Evolutionary conservation across 2,888 invertebrate species (phyloP), one percentile per base, ranked within the genome.

Genomic region (Ypsolopha scabrella): DNA sequence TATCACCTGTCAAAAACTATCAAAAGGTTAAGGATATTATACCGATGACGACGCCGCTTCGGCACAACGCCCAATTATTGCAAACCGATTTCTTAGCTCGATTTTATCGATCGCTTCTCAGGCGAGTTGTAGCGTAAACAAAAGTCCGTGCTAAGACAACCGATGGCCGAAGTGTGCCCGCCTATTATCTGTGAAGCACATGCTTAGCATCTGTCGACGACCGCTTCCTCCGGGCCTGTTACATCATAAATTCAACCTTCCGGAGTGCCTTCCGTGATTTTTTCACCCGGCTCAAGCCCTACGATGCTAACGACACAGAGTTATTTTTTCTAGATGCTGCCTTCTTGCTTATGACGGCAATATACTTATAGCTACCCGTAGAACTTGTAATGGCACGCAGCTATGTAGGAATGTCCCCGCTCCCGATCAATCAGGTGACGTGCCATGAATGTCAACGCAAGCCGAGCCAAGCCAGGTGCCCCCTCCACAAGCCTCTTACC

Each of bases 221-320:
- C 39, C 60, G 68, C 75, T 75, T 83, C 85, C 85, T 80, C 80
- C 72, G 64, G 60, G 73, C 70, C 69, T 73, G 78, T 75, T 75
- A 72, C 71, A 75, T 80, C 82, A 83, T 82, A 86, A 82, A 82
- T 79, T 68, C 75, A 79, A 67, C 76, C 81, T 85, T 82, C 80
- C 85, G 83, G 78, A 67, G 69, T 69, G 67, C 70, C 78, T 81
- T 80, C 81, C 80, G 73, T 72, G 72, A 73, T 76, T 85, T 83
- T 85, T 85, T 80, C 24, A 76, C 62, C 60, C 62, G 62, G 62
- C 64, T 70, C 70, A 70, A 78, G 76, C 76, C 73, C 66, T 71
- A 71, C 24, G 24, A 24, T 24, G 2, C 24, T 24, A 24, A 24
- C 24, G 24, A 24, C 24, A 24, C 24, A 24, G n/a, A 24, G 24